phyloP scores from a whole-genome alignment of 2,113 vertebrate species.

The Acinonyx jubatus region DNA sequence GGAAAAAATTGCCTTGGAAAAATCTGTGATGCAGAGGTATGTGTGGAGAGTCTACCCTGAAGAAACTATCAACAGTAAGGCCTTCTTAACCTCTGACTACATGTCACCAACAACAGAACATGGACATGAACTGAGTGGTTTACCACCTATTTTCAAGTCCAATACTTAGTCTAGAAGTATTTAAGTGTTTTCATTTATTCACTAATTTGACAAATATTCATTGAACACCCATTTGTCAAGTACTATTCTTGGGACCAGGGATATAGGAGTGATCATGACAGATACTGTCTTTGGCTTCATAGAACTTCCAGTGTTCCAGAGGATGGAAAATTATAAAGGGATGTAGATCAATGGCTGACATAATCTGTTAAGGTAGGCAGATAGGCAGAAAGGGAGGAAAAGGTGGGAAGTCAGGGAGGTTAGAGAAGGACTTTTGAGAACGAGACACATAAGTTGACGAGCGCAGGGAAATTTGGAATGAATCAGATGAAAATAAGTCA shows the following conservation, averaged over 20 bases:
- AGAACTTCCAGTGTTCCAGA: not conserved
- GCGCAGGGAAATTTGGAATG: not conserved
- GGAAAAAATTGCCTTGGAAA: not conserved
- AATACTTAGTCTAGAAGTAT: not conserved
- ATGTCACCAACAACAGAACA: not conserved
- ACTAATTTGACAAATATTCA: not conserved
- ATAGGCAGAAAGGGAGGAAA: not conserved
- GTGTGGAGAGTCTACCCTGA: not conserved
- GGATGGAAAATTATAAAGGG: not conserved
- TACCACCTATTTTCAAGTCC: not conserved
- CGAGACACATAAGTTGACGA: not conserved
- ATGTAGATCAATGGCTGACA: not conserved
- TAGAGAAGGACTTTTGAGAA: not conserved
- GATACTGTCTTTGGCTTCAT: not conserved
- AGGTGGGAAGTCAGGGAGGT: rapidly evolving
- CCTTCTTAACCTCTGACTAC: not conserved
- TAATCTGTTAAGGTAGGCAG: not conserved
- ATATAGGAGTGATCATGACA: not conserved
- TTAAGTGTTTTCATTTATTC: not conserved
- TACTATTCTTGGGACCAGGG: not conserved
- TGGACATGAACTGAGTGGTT: not conserved
- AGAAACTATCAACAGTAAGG: too few relatives aligned
- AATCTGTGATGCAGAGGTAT: not conserved
- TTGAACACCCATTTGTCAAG: not conserved
- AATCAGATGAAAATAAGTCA: not conserved